A percentile compares a stretch with the other conserved stretches of the same genome.
phyloP scores from a whole-genome alignment of 2,113 vertebrate species.

The Mesembrinibis cayennensis region DNA sequence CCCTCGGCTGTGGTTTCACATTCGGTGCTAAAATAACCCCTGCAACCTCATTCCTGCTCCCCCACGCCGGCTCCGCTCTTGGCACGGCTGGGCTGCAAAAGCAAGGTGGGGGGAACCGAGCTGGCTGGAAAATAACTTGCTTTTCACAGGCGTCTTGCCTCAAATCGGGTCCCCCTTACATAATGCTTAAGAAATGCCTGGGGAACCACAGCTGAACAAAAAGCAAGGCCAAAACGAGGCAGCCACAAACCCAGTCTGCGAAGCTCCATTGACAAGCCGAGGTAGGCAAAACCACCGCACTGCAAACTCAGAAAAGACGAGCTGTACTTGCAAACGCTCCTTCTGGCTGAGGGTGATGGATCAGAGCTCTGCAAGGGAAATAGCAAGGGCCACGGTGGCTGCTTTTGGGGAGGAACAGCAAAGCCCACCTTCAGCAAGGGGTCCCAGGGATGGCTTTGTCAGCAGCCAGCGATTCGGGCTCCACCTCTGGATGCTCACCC shows the following conservation, averaged over 20 bases:
- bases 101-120: background rate
- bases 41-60: background rate
- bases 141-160: background rate
- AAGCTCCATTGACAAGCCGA: background rate
- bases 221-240: background rate
- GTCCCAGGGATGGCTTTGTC: background rate
- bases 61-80: background rate
- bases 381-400: background rate
- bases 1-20: background rate
- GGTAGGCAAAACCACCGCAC: accelerated
- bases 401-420: background rate
- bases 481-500: background rate
- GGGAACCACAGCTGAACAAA: background rate
- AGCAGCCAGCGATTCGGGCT: background rate
- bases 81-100: background rate
- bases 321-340: background rate
- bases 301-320: background rate
- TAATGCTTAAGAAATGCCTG: background rate
- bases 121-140: background rate
- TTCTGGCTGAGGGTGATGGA: background rate
- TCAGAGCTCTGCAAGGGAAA: background rate
- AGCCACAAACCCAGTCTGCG: background rate
- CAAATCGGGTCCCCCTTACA: background rate
- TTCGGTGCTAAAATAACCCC: background rate
- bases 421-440: background rate